Evolutionary conservation across 2,113 vertebrate genomes (phyloP), one percentile per base, ranked within the genome.

Genomic region (Leucosticte australis): DNA sequence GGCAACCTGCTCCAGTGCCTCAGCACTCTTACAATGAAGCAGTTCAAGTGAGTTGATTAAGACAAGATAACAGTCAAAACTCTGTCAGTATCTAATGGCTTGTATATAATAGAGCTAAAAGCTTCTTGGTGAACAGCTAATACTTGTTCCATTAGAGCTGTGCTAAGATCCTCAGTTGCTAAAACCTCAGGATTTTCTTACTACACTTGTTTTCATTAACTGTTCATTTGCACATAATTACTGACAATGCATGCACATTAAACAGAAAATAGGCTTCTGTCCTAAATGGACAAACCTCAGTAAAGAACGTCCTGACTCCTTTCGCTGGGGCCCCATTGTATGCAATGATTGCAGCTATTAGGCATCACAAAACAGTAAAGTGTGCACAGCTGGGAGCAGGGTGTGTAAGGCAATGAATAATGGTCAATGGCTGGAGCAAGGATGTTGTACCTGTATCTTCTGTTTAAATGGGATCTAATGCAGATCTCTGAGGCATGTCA

Each of bases 221-320:
- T 82, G 37, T 90, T 79, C 44, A 80, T 95, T 96, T 97, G 33
- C 55, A 50, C 62, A 28, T 70, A 97, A 77, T 67, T 92, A 28
- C 26, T 78, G 81, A 64, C 26, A 94, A 68, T 76, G 41, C 55
- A 84, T 86, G 65, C 42, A 88, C 44, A 94, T 73, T 94, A 91
- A 92, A 92, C 42, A 73, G 70, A 95, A 97, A 91, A 87, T 83
- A 62, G 10, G 44, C 89, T 95, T 95, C 44, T 90, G 52, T 92
- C 23, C n/a, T 64, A 87, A 90, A 87, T 56, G 83, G 85, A 56
- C 17, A 87, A 81, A 91, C 9, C 9, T 77, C 92, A 83, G 73
- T 90, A 78, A 93, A 75, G 63, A 63, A 65, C 86, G 37, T 53
- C 65, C n/a, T 50, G 68, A 30, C 37, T 88, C 50, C 71, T 94